Conservation (phyloP, 2,113 vertebrate genomes). For the Gobius niger region DNA sequence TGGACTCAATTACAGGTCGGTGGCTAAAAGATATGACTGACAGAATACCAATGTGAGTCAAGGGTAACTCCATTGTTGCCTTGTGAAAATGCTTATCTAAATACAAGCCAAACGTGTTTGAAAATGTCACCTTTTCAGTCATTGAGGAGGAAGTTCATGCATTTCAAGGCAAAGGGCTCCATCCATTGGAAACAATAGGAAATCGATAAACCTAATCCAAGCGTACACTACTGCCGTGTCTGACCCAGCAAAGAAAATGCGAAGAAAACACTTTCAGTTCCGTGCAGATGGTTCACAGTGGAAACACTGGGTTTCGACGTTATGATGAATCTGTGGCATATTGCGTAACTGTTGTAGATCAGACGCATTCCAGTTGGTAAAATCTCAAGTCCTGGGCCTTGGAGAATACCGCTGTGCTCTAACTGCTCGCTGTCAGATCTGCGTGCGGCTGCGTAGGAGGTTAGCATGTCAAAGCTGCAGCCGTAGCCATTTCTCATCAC, state of each 20-base stretch:
- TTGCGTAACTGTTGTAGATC: neutral
- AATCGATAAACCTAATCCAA: no score
- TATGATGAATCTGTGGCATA: no score
- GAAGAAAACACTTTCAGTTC: no score
- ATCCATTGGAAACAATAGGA: neutral
- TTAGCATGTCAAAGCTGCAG: neutral
- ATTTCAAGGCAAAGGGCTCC: neutral
- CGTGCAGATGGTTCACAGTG: no score
- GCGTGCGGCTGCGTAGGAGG: neutral
- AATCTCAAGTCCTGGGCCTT: neutral
- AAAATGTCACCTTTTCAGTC: neutral
- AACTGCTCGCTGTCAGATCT: neutral
- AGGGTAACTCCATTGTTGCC: neutral
- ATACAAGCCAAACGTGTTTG: neutral
- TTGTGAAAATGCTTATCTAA: neutral
- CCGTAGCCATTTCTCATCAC: slow-evolving; percentile 6
- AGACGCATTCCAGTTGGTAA: neutral
- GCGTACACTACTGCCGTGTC: no score
- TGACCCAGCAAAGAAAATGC: no score
- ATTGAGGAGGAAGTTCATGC: neutral
- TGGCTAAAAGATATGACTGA: neutral
- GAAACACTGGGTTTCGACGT: no score
- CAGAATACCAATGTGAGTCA: neutral
- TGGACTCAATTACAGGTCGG: neutral
- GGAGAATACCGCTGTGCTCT: neutral